Percentiles rank a stretch among this genome's conserved stretches.
Conservation (phyloP, 2,888 invertebrate genomes). For the Perdita meconis region DNA sequence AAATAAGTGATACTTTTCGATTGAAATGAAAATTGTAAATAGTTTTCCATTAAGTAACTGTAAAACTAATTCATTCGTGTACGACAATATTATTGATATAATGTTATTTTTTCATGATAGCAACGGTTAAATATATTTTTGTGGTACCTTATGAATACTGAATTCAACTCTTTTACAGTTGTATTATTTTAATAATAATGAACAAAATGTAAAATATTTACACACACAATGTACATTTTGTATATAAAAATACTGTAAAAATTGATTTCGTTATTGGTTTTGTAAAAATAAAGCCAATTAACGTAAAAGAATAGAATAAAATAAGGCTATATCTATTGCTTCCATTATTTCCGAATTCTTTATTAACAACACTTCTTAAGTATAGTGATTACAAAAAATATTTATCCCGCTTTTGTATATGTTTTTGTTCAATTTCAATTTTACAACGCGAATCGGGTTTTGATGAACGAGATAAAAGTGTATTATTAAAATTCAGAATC, state of each 20-base stretch:
- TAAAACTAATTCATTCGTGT: too few species aligned
- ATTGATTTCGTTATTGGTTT: not conserved
- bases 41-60: too few species aligned
- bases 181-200: too few species aligned
- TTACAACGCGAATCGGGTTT: conserved; percentile 3
- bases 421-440: conserved; percentile 17
- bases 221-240: not conserved
- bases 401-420: conserved; percentile 6
- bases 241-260: not conserved
- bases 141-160: too few species aligned
- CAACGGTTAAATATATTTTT: too few species aligned
- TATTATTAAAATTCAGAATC: not conserved
- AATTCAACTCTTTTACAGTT: too few species aligned
- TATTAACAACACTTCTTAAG: conserved; percentile 39
- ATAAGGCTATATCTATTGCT: not conserved
- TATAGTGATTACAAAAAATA: conserved; percentile 46
- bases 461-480: not conserved
- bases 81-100: too few species aligned
- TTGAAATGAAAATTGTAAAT: too few species aligned
- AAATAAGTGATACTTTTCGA: too few species aligned
- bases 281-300: not conserved
- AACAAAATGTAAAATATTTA: too few species aligned
- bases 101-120: too few species aligned
- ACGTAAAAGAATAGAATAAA: not conserved
- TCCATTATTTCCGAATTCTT: conserved; percentile 20